Base-by-base conservation (phyloP, 2,888 invertebrate species). In the Imbricaverruca yamaguchii region DNA sequence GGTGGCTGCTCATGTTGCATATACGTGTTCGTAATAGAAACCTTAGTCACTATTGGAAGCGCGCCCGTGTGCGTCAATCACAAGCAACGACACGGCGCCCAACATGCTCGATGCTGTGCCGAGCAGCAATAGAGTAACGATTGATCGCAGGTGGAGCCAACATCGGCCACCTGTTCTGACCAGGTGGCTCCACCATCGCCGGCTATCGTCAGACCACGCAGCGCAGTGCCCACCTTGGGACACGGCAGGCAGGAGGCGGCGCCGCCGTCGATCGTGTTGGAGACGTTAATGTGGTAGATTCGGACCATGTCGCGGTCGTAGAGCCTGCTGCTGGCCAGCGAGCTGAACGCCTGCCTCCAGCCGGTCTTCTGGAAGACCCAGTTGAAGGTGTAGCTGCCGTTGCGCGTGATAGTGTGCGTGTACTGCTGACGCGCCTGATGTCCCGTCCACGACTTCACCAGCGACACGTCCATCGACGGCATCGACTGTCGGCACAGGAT, bases 181-280 rank as follows among this genome's bases (percentile, higher is more conserved):
- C 39, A 39, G 39, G 39, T 39, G 39, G 4, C 39, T 39, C 39
- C 39, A 39, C 39, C 39, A 39, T 39, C 39, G 39, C 39, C 39
- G 39, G 39, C 39, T 39, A 4, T 4, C 39, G 39, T 4, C 39
- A 39, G 4, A 39, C 39, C 61, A 80, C 25, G 39, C 23, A 15
- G 13, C 39, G 25, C 39, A 21, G 25, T n/a, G 61, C 80, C 85
- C 84, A 82, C 89, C 83, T 88, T 86, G 0, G 87, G 88, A 85
- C 90, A 90, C 15, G 86, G 86, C 11, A 88, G 85, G 84, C 91
- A 91, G 10, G 85, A 85, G n/a, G 89, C 88, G 0, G 90, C 90
- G n/a, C 90, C 90, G 61, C 88, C 88, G 74, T 87, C 86, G 23
- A 89, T 84, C 0, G 89, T 89, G 84, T 91, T 90, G 8, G 90